phyloP scores from a whole-genome alignment of 2,797 vertebrate genomes.

The Erpetoichthys calabaricus region DNA sequence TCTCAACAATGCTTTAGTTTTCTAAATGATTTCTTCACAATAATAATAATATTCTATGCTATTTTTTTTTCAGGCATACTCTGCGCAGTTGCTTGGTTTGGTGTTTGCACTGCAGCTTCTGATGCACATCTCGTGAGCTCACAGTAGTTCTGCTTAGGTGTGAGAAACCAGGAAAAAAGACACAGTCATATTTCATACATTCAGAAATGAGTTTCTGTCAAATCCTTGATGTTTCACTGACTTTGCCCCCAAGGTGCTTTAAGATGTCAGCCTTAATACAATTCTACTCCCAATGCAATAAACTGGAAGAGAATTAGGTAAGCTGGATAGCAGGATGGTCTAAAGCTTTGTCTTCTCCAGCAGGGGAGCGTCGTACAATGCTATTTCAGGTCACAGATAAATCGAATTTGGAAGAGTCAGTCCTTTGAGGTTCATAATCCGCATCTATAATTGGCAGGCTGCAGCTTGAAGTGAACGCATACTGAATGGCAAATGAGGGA shows the following conservation, averaged over 20 bases:
- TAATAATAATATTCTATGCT: too few species aligned
- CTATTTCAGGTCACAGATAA: not conserved
- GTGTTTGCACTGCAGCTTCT: too few species aligned
- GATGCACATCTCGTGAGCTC: too few species aligned
- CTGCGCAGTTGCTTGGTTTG: too few species aligned
- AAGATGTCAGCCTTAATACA: slow-evolving; percentile 22
- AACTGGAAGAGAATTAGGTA: slow-evolving; percentile 3
- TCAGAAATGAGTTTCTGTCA: slow-evolving; percentile 15
- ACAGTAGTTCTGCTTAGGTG: too few species aligned
- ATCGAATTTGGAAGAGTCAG: slow-evolving; percentile 13
- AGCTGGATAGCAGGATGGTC: slow-evolving; percentile 11
- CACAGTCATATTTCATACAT: slow-evolving; percentile 16
- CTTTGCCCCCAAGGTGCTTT: slow-evolving; percentile 17
- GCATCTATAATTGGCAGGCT: slow-evolving; percentile 13
- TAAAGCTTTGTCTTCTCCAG: not conserved
- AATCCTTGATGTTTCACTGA: slow-evolving; percentile 25
- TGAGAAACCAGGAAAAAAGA: slow-evolving; percentile 9
- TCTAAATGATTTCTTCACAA: too few species aligned
- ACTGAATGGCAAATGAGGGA: slow-evolving; percentile 4
- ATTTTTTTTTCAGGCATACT: too few species aligned
- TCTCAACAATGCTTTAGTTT: too few species aligned
- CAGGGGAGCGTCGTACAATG: not conserved
- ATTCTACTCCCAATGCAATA: slow-evolving; percentile 13
- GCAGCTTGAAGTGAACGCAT: not conserved
- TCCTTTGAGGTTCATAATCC: slow-evolving; percentile 23